These are phyloP conservation scores for Prinia subflava DNA, from an alignment of 2,113 vertebrate genomes.

Conservation along the genomic window DNA sequence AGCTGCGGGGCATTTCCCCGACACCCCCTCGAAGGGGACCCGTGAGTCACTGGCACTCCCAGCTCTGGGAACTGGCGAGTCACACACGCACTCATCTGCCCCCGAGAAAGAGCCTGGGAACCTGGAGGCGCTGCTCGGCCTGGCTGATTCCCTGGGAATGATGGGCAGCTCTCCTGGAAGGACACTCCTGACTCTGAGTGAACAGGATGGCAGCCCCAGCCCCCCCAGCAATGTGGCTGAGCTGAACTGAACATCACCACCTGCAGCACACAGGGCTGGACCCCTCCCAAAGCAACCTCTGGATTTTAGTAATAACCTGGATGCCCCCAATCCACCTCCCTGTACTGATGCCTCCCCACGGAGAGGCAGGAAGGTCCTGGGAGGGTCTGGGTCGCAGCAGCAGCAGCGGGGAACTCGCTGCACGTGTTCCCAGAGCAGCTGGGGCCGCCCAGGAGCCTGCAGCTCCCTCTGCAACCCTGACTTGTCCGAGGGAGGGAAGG, in stretches of 20 bases:
- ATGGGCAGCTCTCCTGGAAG: not conserved
- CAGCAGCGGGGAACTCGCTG: not conserved
- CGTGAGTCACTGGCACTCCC: slow-evolving; percentile 43
- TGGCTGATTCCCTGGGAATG: not conserved
- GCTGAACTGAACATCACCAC: not conserved
- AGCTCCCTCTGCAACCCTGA: slow-evolving; percentile 8
- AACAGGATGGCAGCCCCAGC: not conserved
- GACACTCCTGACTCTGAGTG: not conserved
- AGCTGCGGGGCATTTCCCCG: slow-evolving; percentile 8
- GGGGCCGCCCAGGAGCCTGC: not conserved
- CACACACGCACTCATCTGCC: not conserved
- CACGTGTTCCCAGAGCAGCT: not conserved
- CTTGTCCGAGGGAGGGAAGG: slow-evolving; percentile 14
- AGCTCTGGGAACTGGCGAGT: not conserved
- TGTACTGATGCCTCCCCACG: fast-evolving
- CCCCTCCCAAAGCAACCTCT: not conserved
- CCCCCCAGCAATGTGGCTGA: fast-evolving
- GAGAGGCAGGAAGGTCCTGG: not conserved
- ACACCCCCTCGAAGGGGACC: not conserved
- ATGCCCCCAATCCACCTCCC: not conserved
- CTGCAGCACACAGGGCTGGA: not conserved
- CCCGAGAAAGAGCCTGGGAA: not conserved
- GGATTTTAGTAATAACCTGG: not conserved
- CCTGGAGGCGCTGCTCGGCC: not conserved
- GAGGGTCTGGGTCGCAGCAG: fast-evolving